phyloP scores from a whole-genome alignment of 2,888 invertebrate genomes.

The Orthonevra nobilis region DNA sequence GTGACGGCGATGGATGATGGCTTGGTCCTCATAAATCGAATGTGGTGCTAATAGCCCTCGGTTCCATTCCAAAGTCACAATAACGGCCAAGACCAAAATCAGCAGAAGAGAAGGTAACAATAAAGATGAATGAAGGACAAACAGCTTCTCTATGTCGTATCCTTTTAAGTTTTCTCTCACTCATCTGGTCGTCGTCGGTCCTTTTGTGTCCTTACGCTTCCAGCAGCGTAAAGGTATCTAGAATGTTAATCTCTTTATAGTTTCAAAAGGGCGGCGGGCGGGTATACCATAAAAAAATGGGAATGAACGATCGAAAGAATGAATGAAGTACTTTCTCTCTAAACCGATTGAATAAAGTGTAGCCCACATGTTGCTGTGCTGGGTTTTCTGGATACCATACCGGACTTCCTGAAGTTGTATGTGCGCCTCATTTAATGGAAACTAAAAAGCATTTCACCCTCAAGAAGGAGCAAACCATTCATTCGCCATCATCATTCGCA shows the following conservation, averaged over 20 bases:
- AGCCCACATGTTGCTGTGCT: conserved; percentile 65
- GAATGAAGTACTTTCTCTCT: too few species aligned
- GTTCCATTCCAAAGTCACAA: too few species aligned
- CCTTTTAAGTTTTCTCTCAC: conserved; percentile 31
- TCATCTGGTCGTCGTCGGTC: conserved; percentile 7
- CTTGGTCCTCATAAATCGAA: conserved; percentile 51
- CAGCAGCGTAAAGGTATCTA: conserved; percentile 52
- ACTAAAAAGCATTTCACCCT: conserved; percentile 68
- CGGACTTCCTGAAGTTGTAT: conserved; percentile 46
- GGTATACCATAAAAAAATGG: conserved; percentile 42
- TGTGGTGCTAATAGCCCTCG: conserved; percentile 36
- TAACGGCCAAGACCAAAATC: too few species aligned
- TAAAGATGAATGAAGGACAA: conserved; percentile 65
- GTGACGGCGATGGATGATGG: conserved; percentile 20
- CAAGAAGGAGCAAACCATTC: conserved; percentile 67
- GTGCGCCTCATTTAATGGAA: conserved; percentile 65
- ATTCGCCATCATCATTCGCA: conserved; percentile 58
- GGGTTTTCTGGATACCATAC: too few species aligned
- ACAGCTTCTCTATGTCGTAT: conserved; percentile 35
- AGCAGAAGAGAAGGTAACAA: conserved; percentile 56
- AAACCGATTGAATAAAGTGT: conserved; percentile 66
- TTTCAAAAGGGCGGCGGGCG: conserved; percentile 38
- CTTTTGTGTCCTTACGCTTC: conserved; percentile 34
- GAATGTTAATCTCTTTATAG: conserved; percentile 69
- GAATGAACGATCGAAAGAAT: conserved; percentile 1